phyloP scores from a whole-genome alignment of 2,113 vertebrate species.

The Ammospiza caudacuta region DNA sequence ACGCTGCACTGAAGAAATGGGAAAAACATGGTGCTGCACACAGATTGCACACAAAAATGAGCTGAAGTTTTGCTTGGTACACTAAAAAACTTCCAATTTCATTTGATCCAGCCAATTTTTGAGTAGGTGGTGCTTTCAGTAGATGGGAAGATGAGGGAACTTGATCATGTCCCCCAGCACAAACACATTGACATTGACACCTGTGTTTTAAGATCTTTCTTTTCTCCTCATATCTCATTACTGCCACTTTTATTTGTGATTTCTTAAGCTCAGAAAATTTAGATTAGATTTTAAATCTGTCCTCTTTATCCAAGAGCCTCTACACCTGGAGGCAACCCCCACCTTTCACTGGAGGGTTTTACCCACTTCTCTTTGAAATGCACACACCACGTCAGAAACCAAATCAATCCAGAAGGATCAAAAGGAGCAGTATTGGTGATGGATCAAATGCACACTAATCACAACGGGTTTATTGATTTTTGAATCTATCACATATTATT shows the following conservation, averaged over 20 bases:
- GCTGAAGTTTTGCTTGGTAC: not conserved
- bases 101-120: not conserved
- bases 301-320: not conserved
- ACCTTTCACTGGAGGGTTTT: not conserved
- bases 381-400: not conserved
- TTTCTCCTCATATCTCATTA: not conserved
- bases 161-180: not conserved
- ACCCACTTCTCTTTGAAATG: not conserved
- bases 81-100: not conserved
- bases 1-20: not conserved
- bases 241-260: not conserved
- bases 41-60: not conserved
- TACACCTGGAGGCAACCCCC: not conserved
- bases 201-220: not conserved
- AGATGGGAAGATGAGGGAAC: not conserved
- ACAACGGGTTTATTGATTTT: not conserved
- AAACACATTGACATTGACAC: accelerated
- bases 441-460: not conserved
- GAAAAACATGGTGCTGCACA: not conserved
- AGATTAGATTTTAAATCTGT: not conserved
- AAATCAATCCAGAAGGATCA: not conserved
- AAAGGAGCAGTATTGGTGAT: not conserved
- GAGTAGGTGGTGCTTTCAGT: not conserved
- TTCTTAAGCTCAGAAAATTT: not conserved
- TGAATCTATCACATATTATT: not conserved